Evolutionary conservation across 1,140 invertebrate genomes (phyloP).

Genomic region (Heterodera carotae): DNA sequence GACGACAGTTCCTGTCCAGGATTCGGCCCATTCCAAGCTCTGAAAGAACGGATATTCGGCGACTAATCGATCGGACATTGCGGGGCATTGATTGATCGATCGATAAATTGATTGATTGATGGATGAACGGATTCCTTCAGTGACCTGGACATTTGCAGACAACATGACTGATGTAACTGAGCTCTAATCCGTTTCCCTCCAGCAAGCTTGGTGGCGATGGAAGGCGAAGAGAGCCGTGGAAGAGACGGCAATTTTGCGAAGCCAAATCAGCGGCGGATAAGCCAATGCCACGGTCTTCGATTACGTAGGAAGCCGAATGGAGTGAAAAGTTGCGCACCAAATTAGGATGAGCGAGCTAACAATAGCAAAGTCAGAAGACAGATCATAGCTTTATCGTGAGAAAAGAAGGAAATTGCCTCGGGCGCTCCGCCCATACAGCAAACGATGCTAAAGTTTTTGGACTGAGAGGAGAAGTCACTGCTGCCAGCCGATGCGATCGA

Average conservation of each 20-base stretch:
- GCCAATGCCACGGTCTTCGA: conserved; percentile 7
- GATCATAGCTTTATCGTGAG: background rate
- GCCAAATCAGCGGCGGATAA: background rate
- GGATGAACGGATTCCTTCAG: background rate
- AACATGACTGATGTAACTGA: conserved; percentile 37
- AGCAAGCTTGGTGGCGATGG: conserved; percentile 32
- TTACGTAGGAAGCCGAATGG: conserved; percentile 11
- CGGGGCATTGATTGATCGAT: too few species aligned
- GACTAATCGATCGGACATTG: too few species aligned
- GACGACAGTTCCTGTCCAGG: conserved; percentile 56
- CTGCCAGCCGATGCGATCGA: background rate
- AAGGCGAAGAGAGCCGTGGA: conserved; percentile 37
- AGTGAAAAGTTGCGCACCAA: conserved; percentile 16
- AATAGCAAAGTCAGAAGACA: background rate
- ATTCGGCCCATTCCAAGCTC: conserved; percentile 38
- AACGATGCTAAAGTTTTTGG: conserved; percentile 19
- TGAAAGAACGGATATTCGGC: conserved; percentile 23
- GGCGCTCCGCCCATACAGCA: conserved; percentile 28
- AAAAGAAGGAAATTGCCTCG: background rate
- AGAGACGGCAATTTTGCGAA: background rate
- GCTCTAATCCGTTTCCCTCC: conserved; percentile 31
- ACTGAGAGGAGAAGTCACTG: background rate
- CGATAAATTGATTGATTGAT: too few species aligned
- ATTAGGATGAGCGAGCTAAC: conserved; percentile 17
- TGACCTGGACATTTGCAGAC: conserved; percentile 56